Base-by-base conservation (phyloP, 2,888 invertebrate species). In the Heliconius ismenius region DNA sequence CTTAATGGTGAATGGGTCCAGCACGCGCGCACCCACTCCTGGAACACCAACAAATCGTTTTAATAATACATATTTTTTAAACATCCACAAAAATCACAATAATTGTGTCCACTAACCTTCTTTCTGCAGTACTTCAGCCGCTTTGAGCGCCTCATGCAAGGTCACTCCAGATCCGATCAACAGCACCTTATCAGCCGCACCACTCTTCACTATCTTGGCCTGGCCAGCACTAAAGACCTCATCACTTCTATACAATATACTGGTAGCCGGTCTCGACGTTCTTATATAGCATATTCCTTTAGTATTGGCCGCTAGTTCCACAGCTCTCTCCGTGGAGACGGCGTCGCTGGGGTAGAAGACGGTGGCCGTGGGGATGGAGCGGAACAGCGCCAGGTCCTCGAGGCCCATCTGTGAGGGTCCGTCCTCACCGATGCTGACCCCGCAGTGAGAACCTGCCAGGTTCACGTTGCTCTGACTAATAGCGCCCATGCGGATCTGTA, bases 331-430 rank as follows among this genome's bases (percentile, higher is more conserved):
- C 43, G 97, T 95, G 62, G 98, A 97, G 13, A 99, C 99, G 0
- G 99, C 99, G 92, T 99, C 99, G 62, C 97, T 93, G 69, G 97
- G 97, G 85, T 97, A 97, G 92, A 97, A 97, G 11, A 97, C 94
- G 2, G 96, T 96, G 81, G 96, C 95, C 78, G 97, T 97, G 75
- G 99, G 98, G 81, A 99, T 96, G 7, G 97, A 91, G 64, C 99
- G 96, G 96, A 99, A 99, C 95, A 99, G 95, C 1, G 98, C 98
- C 78, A 99, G 90, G 91, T 99, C 99, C 93, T 99, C 99, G n/a
- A 99, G 95, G 7, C 98, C 99, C 99, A 99, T 99, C 95, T 99
- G 99, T 76, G 98, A 98, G 26, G 99, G 99, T 0, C 99, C 99
- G 93, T 99, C 99, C 93, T 99, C 99, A 54, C 99, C 99, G 92